A percentile compares a stretch with the other conserved stretches of the same genome.
Evolutionary conservation across 2,888 invertebrate genomes (phyloP).

Genomic region (Gibbula magus): DNA sequence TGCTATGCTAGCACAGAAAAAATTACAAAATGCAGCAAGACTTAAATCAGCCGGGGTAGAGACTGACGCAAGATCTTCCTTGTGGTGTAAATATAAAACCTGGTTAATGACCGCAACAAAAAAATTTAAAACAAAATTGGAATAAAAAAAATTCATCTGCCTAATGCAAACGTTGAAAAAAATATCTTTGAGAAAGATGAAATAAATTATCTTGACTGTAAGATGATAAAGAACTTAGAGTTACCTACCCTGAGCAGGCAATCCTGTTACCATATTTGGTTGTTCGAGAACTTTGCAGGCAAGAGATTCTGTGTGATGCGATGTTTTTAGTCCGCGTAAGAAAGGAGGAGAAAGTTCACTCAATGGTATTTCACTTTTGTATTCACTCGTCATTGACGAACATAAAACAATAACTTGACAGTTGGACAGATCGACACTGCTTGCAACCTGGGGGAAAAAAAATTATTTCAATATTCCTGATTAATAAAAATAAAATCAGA

Average conservation of each 20-base stretch:
- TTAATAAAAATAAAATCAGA: not conserved
- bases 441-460: constrained; percentile 55
- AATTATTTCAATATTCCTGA: not conserved
- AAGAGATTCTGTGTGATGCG: constrained; percentile 53
- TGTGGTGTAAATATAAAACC: too few species aligned
- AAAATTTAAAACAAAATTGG: too few species aligned
- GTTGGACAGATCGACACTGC: constrained; percentile 46
- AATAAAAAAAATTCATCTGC: too few species aligned
- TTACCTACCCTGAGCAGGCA: constrained; percentile 69
- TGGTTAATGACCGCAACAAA: too few species aligned
- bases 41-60: too few species aligned
- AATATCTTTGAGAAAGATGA: too few species aligned
- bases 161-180: too few species aligned
- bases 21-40: too few species aligned
- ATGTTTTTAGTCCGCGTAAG: constrained; percentile 63
- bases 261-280: constrained; percentile 67
- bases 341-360: constrained; percentile 65
- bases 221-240: too few species aligned
- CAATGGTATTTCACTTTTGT: constrained; percentile 59
- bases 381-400: constrained; percentile 58
- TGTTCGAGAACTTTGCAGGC: constrained; percentile 67
- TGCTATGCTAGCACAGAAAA: too few species aligned
- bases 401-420: constrained; percentile 59
- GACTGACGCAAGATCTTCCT: too few species aligned
- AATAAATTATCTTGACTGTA: too few species aligned